phyloP scores from a whole-genome alignment of 30 jellyfish, hydroid and myxozoan species.

The Rhopilema esculentum region DNA sequence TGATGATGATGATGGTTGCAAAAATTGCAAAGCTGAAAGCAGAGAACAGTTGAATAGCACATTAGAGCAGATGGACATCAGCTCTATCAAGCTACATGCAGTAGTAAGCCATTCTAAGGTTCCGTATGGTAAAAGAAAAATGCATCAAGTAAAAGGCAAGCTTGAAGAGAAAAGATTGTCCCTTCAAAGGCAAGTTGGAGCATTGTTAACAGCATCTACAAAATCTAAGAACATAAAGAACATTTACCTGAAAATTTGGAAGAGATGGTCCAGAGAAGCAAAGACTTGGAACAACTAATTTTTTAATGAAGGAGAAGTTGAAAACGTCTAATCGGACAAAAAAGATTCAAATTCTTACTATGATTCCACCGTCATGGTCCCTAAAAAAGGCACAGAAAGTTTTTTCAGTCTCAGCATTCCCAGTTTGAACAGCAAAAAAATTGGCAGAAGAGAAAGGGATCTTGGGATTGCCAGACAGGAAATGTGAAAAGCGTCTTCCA shows the following conservation, averaged over 20 bases:
- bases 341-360: neutral
- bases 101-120: neutral
- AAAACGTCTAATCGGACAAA: neutral
- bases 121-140: neutral
- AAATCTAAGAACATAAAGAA: neutral
- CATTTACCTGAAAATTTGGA: neutral
- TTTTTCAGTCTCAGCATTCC: neutral
- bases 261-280: neutral
- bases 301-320: neutral
- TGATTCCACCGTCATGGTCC: neutral
- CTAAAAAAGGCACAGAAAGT: neutral
- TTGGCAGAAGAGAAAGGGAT: conserved; percentile 29
- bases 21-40: neutral
- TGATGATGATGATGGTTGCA: neutral
- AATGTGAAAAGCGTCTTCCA: neutral
- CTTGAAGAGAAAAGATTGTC: neutral
- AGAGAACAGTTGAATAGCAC: neutral
- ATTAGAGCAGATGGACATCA: neutral
- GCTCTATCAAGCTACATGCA: neutral
- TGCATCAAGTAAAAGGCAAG: neutral
- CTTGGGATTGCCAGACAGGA: conserved; percentile 29
- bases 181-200: neutral
- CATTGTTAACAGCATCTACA: neutral
- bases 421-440: conserved; percentile 15
- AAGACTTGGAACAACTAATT: neutral